phyloP scores from a whole-genome alignment of 2,797 vertebrate species.

The Rhinella marina region DNA sequence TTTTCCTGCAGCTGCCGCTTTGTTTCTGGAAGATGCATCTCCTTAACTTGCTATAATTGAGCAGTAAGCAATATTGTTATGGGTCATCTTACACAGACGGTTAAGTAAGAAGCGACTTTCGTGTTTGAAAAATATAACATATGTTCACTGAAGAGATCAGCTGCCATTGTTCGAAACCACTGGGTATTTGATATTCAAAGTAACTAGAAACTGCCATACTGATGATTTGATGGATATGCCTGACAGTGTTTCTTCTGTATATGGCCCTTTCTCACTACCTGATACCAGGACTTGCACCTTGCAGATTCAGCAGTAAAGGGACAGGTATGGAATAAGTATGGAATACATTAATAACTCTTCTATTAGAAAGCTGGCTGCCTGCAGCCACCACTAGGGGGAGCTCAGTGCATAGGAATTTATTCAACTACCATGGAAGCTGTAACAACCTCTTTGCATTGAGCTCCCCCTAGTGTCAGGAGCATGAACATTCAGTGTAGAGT shows the following conservation, averaged over 20 bases:
- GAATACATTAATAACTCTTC: too few species aligned
- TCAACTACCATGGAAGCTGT: too few species aligned
- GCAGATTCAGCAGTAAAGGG: too few species aligned
- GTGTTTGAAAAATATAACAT: slow-evolving; percentile 44
- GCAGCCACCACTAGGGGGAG: too few species aligned
- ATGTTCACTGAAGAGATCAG: slow-evolving; percentile 21
- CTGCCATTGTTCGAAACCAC: neutral
- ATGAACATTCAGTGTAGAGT: too few species aligned
- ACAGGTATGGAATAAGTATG: too few species aligned
- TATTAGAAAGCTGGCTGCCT: too few species aligned
- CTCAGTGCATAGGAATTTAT: too few species aligned
- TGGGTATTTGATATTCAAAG: neutral
- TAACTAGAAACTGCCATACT: neutral
- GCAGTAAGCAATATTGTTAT: slow-evolving; percentile 49
- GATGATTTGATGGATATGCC: neutral
- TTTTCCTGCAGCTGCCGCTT: slow-evolving; percentile 42
- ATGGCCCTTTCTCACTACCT: too few species aligned
- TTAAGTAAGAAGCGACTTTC: slow-evolving; percentile 38
- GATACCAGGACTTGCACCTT: too few species aligned
- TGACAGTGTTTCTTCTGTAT: neutral
- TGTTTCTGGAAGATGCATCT: slow-evolving; percentile 31
- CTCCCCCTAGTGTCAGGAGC: too few species aligned
- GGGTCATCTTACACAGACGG: slow-evolving; percentile 42
- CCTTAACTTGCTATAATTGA: slow-evolving; percentile 43
- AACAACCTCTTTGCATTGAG: too few species aligned